Percentiles rank a stretch among this genome's conserved stretches.
Conservation (phyloP, 2,113 vertebrate species). For the Myodes glareolus region DNA sequence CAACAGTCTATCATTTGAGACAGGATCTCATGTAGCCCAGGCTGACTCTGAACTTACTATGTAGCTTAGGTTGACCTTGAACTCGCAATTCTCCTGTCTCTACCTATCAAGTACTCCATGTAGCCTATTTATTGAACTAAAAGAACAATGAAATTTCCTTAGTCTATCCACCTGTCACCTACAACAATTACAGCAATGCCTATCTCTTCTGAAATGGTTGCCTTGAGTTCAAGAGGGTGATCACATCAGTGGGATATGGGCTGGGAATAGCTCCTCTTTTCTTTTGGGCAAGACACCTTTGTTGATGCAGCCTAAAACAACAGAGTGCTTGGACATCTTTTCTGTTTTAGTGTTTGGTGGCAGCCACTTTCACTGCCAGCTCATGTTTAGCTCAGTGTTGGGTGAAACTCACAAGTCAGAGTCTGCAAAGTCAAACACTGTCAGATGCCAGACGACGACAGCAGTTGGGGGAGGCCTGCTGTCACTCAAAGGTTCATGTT, state of each 20-base stretch:
- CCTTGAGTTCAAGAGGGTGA: neutral
- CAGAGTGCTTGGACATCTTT: neutral
- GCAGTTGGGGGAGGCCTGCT: neutral
- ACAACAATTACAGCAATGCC: neutral
- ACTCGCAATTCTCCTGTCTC: neutral
- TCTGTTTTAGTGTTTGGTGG: conserved; percentile 7
- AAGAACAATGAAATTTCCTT: neutral
- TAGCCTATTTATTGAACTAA: neutral
- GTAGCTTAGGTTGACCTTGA: neutral
- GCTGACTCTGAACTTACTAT: neutral
- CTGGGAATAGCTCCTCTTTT: neutral
- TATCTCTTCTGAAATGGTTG: neutral
- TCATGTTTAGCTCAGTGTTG: neutral
- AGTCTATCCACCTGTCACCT: neutral
- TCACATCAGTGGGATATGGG: neutral
- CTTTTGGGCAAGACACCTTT: neutral
- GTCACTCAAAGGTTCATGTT: neutral
- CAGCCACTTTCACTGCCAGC: neutral
- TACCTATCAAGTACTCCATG: neutral
- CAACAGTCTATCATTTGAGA: neutral
- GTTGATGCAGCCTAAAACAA: neutral
- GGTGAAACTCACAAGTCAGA: neutral
- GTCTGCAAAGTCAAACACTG: conserved; percentile 8
- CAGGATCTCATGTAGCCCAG: neutral
- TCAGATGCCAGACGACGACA: neutral